These are phyloP conservation scores for Cyphotilapia sp. DNA, from an alignment of 2,113 vertebrate genomes.

Conservation along the genomic window DNA sequence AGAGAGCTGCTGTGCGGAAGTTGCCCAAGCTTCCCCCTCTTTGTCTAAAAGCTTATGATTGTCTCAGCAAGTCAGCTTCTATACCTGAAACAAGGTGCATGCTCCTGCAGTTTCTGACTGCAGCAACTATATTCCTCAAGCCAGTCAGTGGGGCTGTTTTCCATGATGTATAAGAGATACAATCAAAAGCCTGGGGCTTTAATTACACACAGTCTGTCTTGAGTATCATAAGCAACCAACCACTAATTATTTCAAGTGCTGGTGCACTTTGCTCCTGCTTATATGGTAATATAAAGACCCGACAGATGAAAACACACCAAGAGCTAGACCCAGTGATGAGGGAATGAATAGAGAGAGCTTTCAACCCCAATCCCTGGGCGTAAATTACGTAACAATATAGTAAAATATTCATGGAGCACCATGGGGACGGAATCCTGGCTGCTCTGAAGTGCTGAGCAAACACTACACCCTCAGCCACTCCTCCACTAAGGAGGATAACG, in stretches of 20 bases:
- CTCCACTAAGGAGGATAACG: slow-evolving; percentile 18
- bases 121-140: slow-evolving; percentile 11
- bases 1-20: slow-evolving; percentile 21
- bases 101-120: slow-evolving; percentile 30
- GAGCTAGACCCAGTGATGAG: slow-evolving; percentile 23
- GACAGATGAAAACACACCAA: slow-evolving; percentile 28
- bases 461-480: slow-evolving; percentile 47
- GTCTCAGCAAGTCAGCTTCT: slow-evolving; percentile 48
- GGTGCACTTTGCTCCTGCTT: slow-evolving; percentile 37
- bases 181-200: slow-evolving; percentile 35
- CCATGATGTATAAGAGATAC: slow-evolving; percentile 11
- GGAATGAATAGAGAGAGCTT: slow-evolving; percentile 31
- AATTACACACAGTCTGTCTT: slow-evolving; percentile 43
- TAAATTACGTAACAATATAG: slow-evolving; percentile 53
- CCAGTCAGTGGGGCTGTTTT: neutral
- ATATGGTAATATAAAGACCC: slow-evolving; percentile 15
- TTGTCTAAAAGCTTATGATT: slow-evolving; percentile 37
- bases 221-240: slow-evolving; percentile 40
- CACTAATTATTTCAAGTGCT: slow-evolving; percentile 50
- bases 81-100: slow-evolving; percentile 34
- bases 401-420: slow-evolving; percentile 67
- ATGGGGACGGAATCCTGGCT: slow-evolving; percentile 48
- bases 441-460: slow-evolving; percentile 62
- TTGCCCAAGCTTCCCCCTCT: neutral
- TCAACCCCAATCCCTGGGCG: slow-evolving; percentile 35